phyloP scores from a whole-genome alignment of 2,797 vertebrate species.

The Nyctibius grandis region DNA sequence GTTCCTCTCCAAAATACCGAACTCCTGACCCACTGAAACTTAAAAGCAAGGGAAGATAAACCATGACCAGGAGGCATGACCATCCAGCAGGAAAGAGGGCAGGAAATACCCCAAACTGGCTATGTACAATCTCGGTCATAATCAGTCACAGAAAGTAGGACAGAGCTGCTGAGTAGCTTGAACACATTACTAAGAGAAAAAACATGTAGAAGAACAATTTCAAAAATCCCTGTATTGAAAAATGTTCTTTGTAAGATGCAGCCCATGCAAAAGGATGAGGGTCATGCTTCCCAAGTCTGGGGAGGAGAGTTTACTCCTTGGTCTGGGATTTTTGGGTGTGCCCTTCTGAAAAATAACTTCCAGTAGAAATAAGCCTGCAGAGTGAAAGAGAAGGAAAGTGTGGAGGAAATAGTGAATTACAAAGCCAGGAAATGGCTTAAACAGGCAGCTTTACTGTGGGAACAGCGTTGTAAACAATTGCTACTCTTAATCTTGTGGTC shows the following conservation, averaged over 20 bases:
- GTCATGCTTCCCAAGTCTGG: background rate
- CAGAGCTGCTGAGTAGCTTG: background rate
- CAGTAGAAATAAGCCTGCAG: background rate
- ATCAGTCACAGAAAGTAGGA: background rate
- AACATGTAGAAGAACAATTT: background rate
- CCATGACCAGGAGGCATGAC: background rate
- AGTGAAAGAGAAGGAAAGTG: constrained; percentile 20
- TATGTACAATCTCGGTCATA: background rate
- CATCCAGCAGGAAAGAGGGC: background rate
- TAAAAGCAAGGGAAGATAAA: background rate
- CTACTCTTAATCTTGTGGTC: background rate
- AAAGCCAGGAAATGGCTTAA: constrained; percentile 57
- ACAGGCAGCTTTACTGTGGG: constrained; percentile 17
- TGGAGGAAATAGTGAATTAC: constrained; percentile 44
- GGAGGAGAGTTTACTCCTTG: background rate
- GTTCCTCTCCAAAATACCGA: background rate
- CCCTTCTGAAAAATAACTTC: constrained; percentile 5
- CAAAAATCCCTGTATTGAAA: background rate
- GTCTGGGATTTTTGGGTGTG: background rate
- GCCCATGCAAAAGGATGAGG: background rate
- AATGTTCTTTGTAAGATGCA: background rate
- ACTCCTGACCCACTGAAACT: background rate
- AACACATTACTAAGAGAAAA: background rate
- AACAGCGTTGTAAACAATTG: constrained; percentile 15
- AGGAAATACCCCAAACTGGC: too few relatives aligned